Base-by-base conservation (phyloP, 2,888 invertebrate genomes). In the Ptychoptera contaminata region DNA sequence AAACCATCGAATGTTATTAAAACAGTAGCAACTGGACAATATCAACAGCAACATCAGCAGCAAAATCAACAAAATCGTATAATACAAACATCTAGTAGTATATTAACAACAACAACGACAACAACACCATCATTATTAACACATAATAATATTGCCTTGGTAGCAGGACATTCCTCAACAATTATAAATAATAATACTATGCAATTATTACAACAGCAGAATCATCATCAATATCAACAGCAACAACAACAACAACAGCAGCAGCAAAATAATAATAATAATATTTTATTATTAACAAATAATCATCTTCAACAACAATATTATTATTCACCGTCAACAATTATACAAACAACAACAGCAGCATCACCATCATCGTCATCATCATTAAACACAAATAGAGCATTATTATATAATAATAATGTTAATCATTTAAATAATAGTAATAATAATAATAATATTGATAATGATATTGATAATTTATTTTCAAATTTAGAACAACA, bases 11-110 rank as follows among this genome's bases (percentile, higher is more conserved):
- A 39, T 11, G 42, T 39, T 31, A 35, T 41, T 15, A 30, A 39
- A 31, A 14, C 36, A 12, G 23, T 39, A 37, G 37, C 46, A 31
- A 45, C 41, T 29, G 43, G 45, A 34, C 16, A 39, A 46, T 43
- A 37, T 47, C 47, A 34, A 47, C 46, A 30, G 34, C 44, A 40
- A 46, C 49, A 37, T 42, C 48, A 36, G 43, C 45, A 45, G 16
- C 50, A 46, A 29, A 37, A 35, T 23, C 39, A 44, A 14, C 43
- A 45, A 42, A 47, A 46, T 40, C 11, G 7, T 23, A 23, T 23
- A 23, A 23, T 40, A 12, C 12, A 14, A 42, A 29, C 23, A 23
- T 5, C 36, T 34, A 34, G 11, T 40, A n/a, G n/a, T n/a, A n/a
- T n/a, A n/a, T n/a, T n/a, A n/a, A 29, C 40, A 32, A 29, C 40